These are phyloP conservation scores for Chymomyza amoena DNA, from an alignment of 2,888 invertebrate species.

Conservation along the genomic window DNA sequence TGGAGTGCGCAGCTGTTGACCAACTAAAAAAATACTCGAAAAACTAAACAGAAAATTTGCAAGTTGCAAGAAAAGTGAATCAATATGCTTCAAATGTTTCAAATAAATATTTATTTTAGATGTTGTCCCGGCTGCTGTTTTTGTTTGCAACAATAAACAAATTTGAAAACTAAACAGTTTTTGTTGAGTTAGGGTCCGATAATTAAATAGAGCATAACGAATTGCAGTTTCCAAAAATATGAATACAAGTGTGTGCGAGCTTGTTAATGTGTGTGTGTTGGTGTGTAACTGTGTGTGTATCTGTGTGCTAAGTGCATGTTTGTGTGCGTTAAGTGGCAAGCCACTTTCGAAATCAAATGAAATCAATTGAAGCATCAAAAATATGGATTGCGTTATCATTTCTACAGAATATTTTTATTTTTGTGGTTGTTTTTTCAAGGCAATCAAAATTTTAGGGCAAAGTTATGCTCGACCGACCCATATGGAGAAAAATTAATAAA, in stretches of 20 bases:
- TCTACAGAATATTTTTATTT: not conserved
- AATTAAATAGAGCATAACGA: slow-evolving; percentile 45
- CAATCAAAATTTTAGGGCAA: not conserved
- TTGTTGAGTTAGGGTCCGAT: slow-evolving; percentile 32
- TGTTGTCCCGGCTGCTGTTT: not conserved
- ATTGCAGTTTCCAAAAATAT: slow-evolving; percentile 28
- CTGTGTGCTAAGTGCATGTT: not conserved
- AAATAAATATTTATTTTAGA: not conserved
- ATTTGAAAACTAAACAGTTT: not conserved
- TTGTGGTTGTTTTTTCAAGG: not conserved
- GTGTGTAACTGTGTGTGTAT: not conserved
- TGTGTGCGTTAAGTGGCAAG: not conserved
- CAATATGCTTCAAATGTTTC: not conserved
- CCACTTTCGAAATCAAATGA: not conserved
- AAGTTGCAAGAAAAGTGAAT: not conserved
- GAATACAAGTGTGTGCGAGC: slow-evolving; percentile 14
- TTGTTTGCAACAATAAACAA: not conserved
- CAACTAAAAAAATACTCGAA: not conserved
- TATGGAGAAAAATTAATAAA: not conserved
- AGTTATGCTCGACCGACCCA: not conserved
- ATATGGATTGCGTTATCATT: not conserved
- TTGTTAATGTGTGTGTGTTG: not conserved
- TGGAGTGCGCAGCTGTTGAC: not conserved
- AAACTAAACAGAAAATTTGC: no score
- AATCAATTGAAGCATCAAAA: not conserved